Base-by-base conservation (phyloP, 2,888 invertebrate species). In the Kryphioiulus occultus region DNA sequence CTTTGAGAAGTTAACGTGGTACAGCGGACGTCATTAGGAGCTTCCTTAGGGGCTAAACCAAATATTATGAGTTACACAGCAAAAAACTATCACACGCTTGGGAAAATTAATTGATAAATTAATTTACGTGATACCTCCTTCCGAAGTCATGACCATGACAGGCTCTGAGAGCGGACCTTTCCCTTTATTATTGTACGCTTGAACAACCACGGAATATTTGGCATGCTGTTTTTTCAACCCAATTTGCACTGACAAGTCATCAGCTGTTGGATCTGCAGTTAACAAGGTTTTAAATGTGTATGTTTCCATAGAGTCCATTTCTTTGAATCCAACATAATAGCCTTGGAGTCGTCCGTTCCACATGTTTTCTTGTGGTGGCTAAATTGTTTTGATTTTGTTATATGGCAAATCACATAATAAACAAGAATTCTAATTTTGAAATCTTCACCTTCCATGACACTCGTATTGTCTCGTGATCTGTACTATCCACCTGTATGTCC, bases 1-100 rank as follows among this genome's bases (percentile, higher is more conserved):
- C 97, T 97, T 92, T 98, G 97, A 4, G 98, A 98, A 10, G 98
- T 98, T 82, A 98, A 93, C 0, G 98, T 96, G 5, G 97, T 97
- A 93, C 98, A 98, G 87, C 96, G 95, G 0, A 98, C 96, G 90
- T 97, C 97, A 90, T 96, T 96, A 22, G 98, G 98, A 30, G 92
- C 90, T 88, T 91, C 91, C 89, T 92, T 92, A 44, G 92, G 92
- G 22, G 92, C 92, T 92, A 5, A 17, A 83, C n/a, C n/a, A n/a
- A n/a, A n/a, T n/a, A n/a, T n/a, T n/a, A n/a, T n/a, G n/a, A n/a
- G n/a, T n/a, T n/a, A n/a, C n/a, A n/a, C n/a, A n/a, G n/a, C n/a
- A n/a, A n/a, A n/a, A n/a, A n/a, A n/a, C n/a, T n/a, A n/a, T n/a
- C n/a, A n/a, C n/a, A n/a, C n/a, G n/a, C n/a, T n/a, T n/a, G n/a